Percentiles rank a stretch among this genome's conserved stretches.
phyloP scores from a whole-genome alignment of 2,888 invertebrate species.

The Tipula unca region DNA sequence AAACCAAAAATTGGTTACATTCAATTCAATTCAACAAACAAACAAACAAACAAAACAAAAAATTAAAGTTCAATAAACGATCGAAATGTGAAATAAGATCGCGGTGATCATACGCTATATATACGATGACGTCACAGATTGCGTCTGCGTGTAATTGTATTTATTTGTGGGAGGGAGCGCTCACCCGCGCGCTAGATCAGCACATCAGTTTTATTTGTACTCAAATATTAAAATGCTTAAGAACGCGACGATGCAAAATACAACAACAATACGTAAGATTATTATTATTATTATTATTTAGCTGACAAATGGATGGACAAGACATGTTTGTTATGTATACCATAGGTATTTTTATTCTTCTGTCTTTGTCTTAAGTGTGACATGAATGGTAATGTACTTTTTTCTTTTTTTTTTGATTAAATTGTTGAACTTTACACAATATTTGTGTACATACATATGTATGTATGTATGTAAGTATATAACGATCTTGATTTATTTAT shows the following conservation, averaged over 20 bases:
- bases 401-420: background rate
- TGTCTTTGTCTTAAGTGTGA: slow-evolving; percentile 8
- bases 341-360: background rate
- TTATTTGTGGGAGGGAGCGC: background rate
- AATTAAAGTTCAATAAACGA: background rate
- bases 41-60: no score
- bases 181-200: no score
- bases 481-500: background rate
- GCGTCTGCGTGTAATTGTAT: background rate
- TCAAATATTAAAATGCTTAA: background rate
- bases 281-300: no score
- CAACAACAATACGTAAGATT: background rate
- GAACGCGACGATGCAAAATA: background rate
- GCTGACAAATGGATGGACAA: background rate
- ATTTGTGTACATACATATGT: no score
- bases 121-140: background rate
- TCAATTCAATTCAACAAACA: background rate
- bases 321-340: background rate
- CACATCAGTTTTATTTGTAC: background rate
- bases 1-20: background rate
- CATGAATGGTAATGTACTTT: background rate
- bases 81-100: background rate
- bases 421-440: background rate
- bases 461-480: no score
- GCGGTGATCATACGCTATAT: background rate